Evolutionary conservation across 2,797 vertebrate genomes (phyloP), one percentile per base, ranked within the genome.

Genomic region (Sebastes cheni): DNA sequence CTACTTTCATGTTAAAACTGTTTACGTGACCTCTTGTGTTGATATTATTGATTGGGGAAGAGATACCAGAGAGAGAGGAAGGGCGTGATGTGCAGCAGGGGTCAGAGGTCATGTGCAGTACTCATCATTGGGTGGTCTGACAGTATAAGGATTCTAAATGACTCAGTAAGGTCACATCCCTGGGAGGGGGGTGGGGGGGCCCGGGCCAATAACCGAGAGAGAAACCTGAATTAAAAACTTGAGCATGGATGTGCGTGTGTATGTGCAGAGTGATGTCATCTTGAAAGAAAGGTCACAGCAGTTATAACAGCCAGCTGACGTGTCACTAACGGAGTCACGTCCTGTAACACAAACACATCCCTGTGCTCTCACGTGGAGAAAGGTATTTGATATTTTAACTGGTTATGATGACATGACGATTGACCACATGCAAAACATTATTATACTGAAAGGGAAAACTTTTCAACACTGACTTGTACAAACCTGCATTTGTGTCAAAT

Each of bases 101-200:
- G 81, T 78, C 59, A 75, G 62, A 75, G 54, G 60, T 79, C 76
- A 77, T 54, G n/a, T 11, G 61, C 39, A 54, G 27, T 50, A 32
- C 82, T 77, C 66, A 65, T 81, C 56, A 77, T n/a, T 86, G 83
- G 83, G 85, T 81, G 78, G 83, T 86, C 83, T 84, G 58, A 66
- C 46, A 36, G n/a, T 54, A 39, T 23, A 25, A 56, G 66, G 56
- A 75, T 23, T 80, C 50, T 22, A 86, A 81, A 85, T 91, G 78
- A 91, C 71, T 85, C 81, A 89, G 73, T 76, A 73, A 79, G 56
- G 72, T 50, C n/a, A 83, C 70, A 68, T 86, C 82, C 85, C 84
- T 42, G 75, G 59, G 81, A n/a, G n/a, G 12, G 36, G 6, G 4
- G 3, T 25, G 25, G 42, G 42, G 70, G n/a, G 27, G 27, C 42